Evolutionary conservation across 2,888 invertebrate genomes (phyloP), one percentile per base, ranked within the genome.

Genomic region (Mycalesis mineus): DNA sequence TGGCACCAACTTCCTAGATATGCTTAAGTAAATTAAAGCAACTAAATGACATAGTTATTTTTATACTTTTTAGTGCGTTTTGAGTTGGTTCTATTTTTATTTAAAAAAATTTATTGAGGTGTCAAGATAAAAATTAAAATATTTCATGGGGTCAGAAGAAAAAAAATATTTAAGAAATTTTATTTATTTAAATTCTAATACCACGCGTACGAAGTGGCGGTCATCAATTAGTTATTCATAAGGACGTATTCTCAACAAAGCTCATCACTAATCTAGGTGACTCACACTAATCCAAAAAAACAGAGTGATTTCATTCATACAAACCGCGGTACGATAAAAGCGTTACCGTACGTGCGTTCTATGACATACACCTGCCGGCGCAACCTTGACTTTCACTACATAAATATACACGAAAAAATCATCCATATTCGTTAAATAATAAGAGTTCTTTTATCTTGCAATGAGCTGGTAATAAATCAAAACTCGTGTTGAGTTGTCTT

Each of bases 291-390:
- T n/a, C 14, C 14, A 31, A 41, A 52, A 52, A 52, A 42, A 17
- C n/a, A 2, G 7, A 42, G 8, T 52, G 33, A 59, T 59, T 58
- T 58, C 61, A 61, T 61, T 57, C 53, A 65, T 59, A 53, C 55
- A 62, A 58, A 60, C n/a, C 55, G 60, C 65, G 60, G 59, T 61
- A 62, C 63, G 51, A 60, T 59, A 58, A 63, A 63, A 57, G 45
- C 15, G 55, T 41, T 53, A 40, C 36, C 55, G 63, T 56, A 61
- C 58, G 61, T 57, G 56, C 58, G 65, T 61, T 39, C 49, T 36
- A 51, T 45, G 54, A 50, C 28, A 47, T 57, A 60, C 57, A 61
- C 57, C 48, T 61, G 55, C 47, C 14, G 28, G 15, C 48, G 52
- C 59, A 51, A 39, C 37, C 40, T 59, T 41, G 37, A 36, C 42